phyloP scores from a whole-genome alignment of 2,113 vertebrate species.

The Chlorodrepanis virens region DNA sequence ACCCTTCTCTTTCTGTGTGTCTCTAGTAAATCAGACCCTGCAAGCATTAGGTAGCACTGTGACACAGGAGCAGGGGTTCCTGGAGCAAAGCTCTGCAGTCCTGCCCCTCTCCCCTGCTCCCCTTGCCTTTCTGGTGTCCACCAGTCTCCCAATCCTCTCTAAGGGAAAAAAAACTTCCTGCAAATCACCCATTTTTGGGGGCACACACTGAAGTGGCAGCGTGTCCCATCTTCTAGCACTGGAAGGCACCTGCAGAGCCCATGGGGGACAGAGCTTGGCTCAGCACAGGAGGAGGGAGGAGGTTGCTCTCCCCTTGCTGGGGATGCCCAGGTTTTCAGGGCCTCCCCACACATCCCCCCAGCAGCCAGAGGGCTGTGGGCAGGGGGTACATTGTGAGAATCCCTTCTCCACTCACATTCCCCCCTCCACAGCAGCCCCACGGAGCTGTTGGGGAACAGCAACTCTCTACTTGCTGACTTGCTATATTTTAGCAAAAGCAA shows the following conservation, averaged over 20 bases:
- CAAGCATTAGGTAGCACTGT: background rate
- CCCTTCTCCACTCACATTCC: background rate
- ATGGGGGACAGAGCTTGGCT: background rate
- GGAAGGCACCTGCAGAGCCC: background rate
- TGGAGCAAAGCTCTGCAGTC: background rate
- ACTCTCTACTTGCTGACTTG: conserved; percentile 69
- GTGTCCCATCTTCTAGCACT: background rate
- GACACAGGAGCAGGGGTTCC: background rate
- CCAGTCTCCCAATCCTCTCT: background rate
- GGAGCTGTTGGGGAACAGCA: conserved; percentile 14
- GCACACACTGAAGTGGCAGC: background rate
- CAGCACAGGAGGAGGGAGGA: background rate
- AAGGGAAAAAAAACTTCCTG: background rate
- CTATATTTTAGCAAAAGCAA: conserved; percentile 77
- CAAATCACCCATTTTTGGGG: background rate
- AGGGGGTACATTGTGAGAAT: background rate
- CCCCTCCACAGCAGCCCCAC: background rate
- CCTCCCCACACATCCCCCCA: fast-evolving
- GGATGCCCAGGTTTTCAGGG: background rate
- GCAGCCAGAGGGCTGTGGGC: background rate
- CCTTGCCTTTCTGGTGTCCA: background rate
- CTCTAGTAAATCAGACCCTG: background rate
- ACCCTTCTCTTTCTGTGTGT: background rate
- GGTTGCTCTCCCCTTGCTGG: background rate
- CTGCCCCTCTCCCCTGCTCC: background rate